Evolutionary conservation across 2,888 invertebrate species (phyloP), one percentile per base, ranked within the genome.

Genomic region (Calliphora vomitoria): DNA sequence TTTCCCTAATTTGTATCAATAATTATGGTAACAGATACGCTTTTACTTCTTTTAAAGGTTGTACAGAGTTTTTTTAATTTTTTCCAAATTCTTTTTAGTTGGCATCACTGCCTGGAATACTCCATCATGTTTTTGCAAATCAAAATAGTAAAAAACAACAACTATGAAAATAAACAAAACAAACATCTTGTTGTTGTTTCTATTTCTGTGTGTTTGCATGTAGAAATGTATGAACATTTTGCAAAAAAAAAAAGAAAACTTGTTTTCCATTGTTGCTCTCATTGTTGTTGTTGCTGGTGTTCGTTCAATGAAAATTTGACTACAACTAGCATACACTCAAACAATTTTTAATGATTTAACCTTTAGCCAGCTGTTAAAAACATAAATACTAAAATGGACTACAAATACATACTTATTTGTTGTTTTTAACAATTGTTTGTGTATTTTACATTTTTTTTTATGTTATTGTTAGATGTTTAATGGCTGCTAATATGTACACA

Each of bases 341-440:
- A 80, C 15, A 80, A 62, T 38, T 60, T 71, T 69, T 47, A 35
- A 62, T 35, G 35, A 13, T 60, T 82, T 82, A 82, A 82, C 75
- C 75, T 82, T 60, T 68, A 60, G 60, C 18, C 47, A 69, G 58
- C 44, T 47, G 64, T 38, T 50, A 41, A 66, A 35, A 8, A 53
- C 31, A 64, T n/a, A 55, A 47, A 60, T 44, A 8, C 8, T 44
- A 20, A 71, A 71, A 18, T 53, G 10, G 8, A 53, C 15, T n/a
- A 18, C 35, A 47, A 60, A 0, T 13, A 13, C 62, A 62, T 11
- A n/a, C n/a, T n/a, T n/a, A 74, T 15, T 15, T 58, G n/a, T 8
- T 60, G 25, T 20, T 66, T 50, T 76, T 41, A 66, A 35, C 20
- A 66, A n/a, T 55, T 50, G 66, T 25, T 66, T 64, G 11, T 35